A percentile compares a stretch with the other conserved stretches of the same genome.
Conservation (phyloP, 1,140 invertebrate species). For the Pararge aegeria region DNA sequence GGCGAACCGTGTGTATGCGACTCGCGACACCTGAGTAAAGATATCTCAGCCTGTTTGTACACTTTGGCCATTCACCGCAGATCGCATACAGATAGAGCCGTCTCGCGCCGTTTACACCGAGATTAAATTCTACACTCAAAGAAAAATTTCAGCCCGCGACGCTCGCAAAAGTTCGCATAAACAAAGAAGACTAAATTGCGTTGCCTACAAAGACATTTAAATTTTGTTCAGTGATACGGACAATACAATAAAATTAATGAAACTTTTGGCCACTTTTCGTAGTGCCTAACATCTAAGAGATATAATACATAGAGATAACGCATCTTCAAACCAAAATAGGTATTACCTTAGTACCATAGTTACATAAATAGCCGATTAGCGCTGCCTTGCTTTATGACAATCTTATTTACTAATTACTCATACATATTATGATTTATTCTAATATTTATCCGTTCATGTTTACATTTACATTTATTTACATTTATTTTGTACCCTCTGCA, state of each 20-base stretch:
- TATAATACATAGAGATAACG: no score
- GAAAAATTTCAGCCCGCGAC: slow-evolving; percentile 15
- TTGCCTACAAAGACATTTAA: not conserved
- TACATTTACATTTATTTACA: no score
- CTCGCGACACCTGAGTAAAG: slow-evolving; percentile 35
- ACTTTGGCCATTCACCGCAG: slow-evolving; percentile 45
- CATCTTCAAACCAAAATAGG: no score
- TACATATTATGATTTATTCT: no score
- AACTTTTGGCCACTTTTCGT: no score
- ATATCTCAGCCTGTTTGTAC: slow-evolving; percentile 35
- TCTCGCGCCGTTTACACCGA: slow-evolving; percentile 25
- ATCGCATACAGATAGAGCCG: slow-evolving; percentile 56
- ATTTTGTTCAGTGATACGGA: not conserved
- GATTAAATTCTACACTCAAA: slow-evolving; percentile 42
- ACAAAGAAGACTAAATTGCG: slow-evolving; percentile 9
- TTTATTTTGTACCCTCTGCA: no score
- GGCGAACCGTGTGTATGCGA: slow-evolving; percentile 26
- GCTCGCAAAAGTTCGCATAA: not conserved
- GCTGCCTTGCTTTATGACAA: no score
- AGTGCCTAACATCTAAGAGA: no score
- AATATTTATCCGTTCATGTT: no score
- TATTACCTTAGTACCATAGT: no score
- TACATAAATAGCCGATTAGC: no score
- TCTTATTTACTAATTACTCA: no score
- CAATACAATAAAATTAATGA: not conserved